Percentiles rank a stretch among this genome's conserved stretches.
Evolutionary conservation across 2,797 vertebrate genomes (phyloP).

Genomic region (Champsocephalus gunnari): DNA sequence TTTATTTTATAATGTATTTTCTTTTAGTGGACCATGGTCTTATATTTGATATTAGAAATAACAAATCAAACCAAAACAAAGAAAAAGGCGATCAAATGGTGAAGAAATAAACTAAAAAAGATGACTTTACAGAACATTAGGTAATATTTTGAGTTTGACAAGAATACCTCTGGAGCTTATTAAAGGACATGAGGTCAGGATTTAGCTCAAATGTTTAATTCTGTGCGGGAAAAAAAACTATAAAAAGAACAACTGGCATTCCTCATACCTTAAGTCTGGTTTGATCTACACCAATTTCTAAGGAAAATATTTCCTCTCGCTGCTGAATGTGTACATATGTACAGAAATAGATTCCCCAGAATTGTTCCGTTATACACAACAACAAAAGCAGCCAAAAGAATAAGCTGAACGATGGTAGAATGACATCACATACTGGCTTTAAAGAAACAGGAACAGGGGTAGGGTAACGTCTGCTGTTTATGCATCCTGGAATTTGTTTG

Average conservation of each 20-base stretch:
- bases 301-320: too few species aligned
- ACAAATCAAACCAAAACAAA: too few species aligned
- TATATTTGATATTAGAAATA: too few species aligned
- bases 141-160: too few species aligned
- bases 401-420: neutral
- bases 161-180: too few species aligned
- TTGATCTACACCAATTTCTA: neutral
- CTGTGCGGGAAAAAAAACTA: neutral
- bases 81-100: too few species aligned
- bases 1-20: too few species aligned
- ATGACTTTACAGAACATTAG: too few species aligned
- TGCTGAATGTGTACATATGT: too few species aligned
- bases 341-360: neutral
- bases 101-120: too few species aligned
- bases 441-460: neutral
- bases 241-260: neutral
- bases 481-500: neutral
- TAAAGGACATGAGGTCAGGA: too few species aligned
- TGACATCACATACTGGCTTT: neutral
- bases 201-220: neutral
- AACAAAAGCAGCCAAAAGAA: neutral
- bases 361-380: neutral
- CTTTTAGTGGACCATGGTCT: too few species aligned
- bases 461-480: neutral
- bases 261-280: neutral